Base-by-base conservation (phyloP, 2,888 invertebrate species). In the Portevinia maculata region DNA sequence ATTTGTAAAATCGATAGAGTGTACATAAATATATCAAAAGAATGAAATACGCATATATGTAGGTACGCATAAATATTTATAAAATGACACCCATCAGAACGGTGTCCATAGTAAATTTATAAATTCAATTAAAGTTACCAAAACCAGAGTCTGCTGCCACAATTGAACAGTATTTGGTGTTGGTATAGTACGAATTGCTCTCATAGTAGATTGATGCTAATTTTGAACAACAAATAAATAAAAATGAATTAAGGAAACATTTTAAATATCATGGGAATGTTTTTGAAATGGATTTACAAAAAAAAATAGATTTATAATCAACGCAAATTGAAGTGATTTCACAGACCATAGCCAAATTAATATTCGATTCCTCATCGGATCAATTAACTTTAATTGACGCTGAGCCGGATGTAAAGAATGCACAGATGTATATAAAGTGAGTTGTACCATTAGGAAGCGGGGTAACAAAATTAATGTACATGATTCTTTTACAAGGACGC, bases 11-110 rank as follows among this genome's bases (percentile, higher is more conserved):
- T 70, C 62, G 55, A 64, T 55, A 57, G 11, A 62, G 60, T 60
- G 71, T 71, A 71, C 73, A 79, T 64, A 59, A 59, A 65, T 73
- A 57, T 79, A 73, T 79, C 73, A 79, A 79, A 79, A 79, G 73
- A 79, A 65, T 73, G 57, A 62, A 78, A 71, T 70, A 50, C 57
- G 57, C 37, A 39, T 75, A 67, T 32, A 48, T 34, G 34, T 24
- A 65, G 32, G 5, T 24, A 24, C n/a, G 41, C n/a, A 34, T 52
- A 53, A 30, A 30, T 74, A 53, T 44, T 8, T 46, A 64, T 46
- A 64, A 73, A 64, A 39, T 28, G 17, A 73, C 65, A 53, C 32
- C 15, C n/a, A 32, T 24, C 57, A 3, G 52, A 17, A 50, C 7
- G 21, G 21, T 7, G 57, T 34, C 13, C 28, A 57, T 24, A 59